A percentile compares a stretch with the other conserved stretches of the same genome.
These are phyloP conservation scores for Zygogramma bicolorata DNA, from an alignment of 2,888 invertebrate genomes.

Conservation along the genomic window DNA sequence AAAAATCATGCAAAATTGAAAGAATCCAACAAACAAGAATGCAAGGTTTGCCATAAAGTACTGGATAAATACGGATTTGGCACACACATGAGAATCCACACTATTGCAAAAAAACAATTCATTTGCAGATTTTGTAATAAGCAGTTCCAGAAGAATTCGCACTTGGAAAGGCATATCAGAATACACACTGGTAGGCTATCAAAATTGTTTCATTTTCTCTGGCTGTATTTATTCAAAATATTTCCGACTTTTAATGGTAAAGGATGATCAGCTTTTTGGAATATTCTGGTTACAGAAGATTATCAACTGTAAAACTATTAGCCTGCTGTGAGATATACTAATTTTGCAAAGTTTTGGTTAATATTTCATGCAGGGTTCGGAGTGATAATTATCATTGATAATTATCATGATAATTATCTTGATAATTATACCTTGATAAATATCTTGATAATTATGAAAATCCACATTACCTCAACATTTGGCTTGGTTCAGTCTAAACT, in stretches of 20 bases:
- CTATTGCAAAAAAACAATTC: slow-evolving; percentile 49
- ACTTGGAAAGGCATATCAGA: slow-evolving; percentile 41
- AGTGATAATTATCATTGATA: too few relatives aligned
- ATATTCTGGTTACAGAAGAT: not conserved
- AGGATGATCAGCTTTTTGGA: too few relatives aligned
- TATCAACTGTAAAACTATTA: not conserved
- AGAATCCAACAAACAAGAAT: slow-evolving; percentile 32
- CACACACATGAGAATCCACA: slow-evolving; percentile 54
- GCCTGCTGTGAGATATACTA: too few relatives aligned
- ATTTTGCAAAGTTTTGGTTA: too few relatives aligned
- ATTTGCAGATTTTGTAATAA: slow-evolving; percentile 54
- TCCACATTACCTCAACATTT: too few relatives aligned
- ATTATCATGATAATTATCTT: too few relatives aligned
- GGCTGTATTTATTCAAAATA: not conserved
- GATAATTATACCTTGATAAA: too few relatives aligned
- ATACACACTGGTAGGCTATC: slow-evolving; percentile 43
- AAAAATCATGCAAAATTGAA: not conserved
- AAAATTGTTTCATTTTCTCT: not conserved
- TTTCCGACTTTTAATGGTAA: too few relatives aligned
- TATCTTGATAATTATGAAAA: too few relatives aligned
- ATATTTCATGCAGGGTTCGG: too few relatives aligned
- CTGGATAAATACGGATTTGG: slow-evolving; percentile 43
- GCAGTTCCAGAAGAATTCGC: slow-evolving; percentile 46
- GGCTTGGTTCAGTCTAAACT: too few relatives aligned
- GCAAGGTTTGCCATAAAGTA: slow-evolving; percentile 41